Percentiles rank a stretch among this genome's conserved stretches.
phyloP scores from a whole-genome alignment of 2,113 vertebrate genomes.

The Acinonyx jubatus region DNA sequence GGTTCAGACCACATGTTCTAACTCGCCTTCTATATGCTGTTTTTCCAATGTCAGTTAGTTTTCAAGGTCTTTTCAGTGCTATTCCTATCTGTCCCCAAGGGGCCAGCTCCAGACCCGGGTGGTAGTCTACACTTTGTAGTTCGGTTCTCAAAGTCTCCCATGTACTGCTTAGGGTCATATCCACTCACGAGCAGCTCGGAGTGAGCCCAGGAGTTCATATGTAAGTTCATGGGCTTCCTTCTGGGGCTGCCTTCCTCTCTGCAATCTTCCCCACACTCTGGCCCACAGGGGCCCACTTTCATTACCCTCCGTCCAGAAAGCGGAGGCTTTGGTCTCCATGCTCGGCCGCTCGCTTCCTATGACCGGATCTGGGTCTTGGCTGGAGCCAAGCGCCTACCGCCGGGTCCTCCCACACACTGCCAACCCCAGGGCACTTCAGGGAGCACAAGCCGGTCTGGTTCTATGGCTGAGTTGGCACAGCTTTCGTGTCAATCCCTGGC shows the following conservation, averaged over 20 bases:
- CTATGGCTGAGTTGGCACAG: not conserved
- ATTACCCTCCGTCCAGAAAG: not conserved
- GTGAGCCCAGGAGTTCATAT: not conserved
- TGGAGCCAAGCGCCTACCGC: not conserved
- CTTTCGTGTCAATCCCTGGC: not conserved
- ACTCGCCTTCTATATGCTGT: not conserved
- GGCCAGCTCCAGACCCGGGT: not conserved
- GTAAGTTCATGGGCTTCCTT: not conserved
- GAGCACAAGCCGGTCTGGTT: not conserved
- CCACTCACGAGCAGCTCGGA: not conserved
- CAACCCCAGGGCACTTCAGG: not conserved
- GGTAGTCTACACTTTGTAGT: not conserved
- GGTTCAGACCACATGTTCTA: not conserved
- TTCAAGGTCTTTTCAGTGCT: not conserved
- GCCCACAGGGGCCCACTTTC: not conserved
- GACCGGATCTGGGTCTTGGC: not conserved
- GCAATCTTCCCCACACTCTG: not conserved
- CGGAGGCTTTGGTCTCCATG: not conserved
- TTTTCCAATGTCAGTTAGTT: not conserved
- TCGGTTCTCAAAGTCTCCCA: not conserved
- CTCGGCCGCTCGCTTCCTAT: not conserved
- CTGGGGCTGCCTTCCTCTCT: not conserved
- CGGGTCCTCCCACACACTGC: not conserved
- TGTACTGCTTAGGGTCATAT: not conserved
- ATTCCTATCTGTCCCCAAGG: not conserved